Percentiles rank a stretch among this genome's conserved stretches.
These are phyloP conservation scores for Megalopta genalis DNA, from an alignment of 1,140 invertebrate species.

Conservation along the genomic window DNA sequence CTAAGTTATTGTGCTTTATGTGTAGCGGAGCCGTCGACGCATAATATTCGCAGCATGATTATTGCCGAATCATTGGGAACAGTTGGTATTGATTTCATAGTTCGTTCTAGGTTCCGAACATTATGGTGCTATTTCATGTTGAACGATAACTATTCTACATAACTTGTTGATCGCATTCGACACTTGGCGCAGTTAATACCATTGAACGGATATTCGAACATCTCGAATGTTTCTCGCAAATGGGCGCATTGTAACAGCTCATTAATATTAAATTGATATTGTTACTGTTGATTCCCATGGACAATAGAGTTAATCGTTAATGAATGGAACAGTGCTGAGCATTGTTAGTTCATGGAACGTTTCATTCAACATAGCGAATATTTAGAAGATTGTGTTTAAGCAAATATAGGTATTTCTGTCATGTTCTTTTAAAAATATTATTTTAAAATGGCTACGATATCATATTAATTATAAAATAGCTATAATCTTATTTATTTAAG, in stretches of 20 bases:
- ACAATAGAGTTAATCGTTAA: neutral
- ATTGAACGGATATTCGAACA: neutral
- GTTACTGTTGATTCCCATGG: neutral
- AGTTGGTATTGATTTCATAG: no score
- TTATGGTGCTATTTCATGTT: no score
- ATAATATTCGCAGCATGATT: no score
- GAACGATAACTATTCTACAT: neutral
- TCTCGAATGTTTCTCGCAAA: conserved; percentile 2
- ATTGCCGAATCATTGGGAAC: no score
- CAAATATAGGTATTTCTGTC: neutral
- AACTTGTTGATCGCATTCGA: conserved; percentile 4
- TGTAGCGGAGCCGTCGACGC: no score
- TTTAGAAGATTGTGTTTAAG: neutral
- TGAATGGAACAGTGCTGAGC: neutral
- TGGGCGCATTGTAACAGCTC: neutral
- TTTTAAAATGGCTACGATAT: no score
- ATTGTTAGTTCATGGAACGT: neutral
- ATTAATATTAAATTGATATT: conserved; percentile 5
- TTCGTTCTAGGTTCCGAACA: no score
- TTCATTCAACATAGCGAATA: neutral
- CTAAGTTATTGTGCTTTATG: no score
- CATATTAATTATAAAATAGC: no score
- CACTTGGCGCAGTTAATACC: neutral
- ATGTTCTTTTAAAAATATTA: no score
- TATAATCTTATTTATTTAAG: no score